phyloP scores from a whole-genome alignment of 1,140 invertebrate genomes.

The Oncopodura yosiiana region DNA sequence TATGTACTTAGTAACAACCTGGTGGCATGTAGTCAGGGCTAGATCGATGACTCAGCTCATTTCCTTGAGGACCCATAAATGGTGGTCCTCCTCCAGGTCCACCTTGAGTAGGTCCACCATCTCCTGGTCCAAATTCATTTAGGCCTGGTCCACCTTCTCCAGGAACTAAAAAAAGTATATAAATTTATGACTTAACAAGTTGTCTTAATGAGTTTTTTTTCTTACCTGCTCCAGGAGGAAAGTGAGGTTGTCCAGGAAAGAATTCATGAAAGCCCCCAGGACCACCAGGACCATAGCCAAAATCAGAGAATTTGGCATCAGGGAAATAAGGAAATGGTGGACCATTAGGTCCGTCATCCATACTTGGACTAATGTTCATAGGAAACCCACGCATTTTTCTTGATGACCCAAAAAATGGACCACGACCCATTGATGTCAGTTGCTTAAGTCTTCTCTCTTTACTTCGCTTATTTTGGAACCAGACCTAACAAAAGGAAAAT shows the following conservation, averaged over 20 bases:
- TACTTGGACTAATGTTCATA: constrained; percentile 75
- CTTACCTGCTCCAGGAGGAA: constrained; percentile 37
- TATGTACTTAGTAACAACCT: too few species aligned
- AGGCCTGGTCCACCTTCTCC: constrained; percentile 6
- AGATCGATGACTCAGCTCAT: constrained; percentile 34
- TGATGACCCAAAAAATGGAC: constrained; percentile 77
- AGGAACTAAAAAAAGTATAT: neutral
- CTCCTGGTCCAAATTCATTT: constrained; percentile 10
- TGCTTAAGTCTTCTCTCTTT: constrained; percentile 91
- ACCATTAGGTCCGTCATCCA: constrained; percentile 63
- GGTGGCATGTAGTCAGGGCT: constrained; percentile 39
- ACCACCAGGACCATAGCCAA: constrained; percentile 56
- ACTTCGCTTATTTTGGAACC: constrained; percentile 98
- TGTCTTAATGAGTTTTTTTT: neutral
- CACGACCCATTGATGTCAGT: constrained; percentile 80
- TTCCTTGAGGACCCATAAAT: constrained; percentile 38
- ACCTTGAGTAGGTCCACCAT: constrained; percentile 31
- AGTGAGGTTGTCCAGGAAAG: constrained; percentile 62
- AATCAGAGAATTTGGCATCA: constrained; percentile 73
- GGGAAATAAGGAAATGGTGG: constrained; percentile 76
- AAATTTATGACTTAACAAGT: neutral
- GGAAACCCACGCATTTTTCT: constrained; percentile 82
- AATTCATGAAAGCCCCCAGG: constrained; percentile 64
- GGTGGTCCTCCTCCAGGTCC: constrained; percentile 22
- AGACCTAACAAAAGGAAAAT: constrained; percentile 67